phyloP scores from a whole-genome alignment of 2,797 vertebrate genomes.

The Onychomys torridus region DNA sequence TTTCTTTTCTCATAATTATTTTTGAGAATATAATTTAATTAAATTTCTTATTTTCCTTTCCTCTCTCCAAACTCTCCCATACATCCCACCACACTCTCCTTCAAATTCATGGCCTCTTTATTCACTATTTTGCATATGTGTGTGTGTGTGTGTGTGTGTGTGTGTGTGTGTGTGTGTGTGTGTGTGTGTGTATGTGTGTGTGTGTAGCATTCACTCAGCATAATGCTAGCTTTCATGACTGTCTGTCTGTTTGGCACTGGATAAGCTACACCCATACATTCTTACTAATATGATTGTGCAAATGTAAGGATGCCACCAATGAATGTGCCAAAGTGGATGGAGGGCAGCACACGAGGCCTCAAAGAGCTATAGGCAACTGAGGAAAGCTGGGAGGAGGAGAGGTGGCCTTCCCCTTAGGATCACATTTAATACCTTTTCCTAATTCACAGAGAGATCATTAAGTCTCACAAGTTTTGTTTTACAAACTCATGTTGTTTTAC shows the following conservation, averaged over 20 bases:
- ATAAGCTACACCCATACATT: neutral
- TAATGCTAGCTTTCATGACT: neutral
- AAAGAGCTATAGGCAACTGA: too few relatives aligned
- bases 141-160: too few relatives aligned
- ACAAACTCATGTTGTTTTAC: neutral
- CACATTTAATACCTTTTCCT: neutral
- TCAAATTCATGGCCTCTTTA: neutral
- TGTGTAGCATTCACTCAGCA: too few relatives aligned
- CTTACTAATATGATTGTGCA: neutral
- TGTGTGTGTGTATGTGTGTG: too few relatives aligned
- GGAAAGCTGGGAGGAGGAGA: neutral
- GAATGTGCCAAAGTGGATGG: neutral
- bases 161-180: too few relatives aligned
- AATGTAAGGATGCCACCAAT: neutral
- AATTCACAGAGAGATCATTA: constrained; percentile 42
- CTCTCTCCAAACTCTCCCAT: neutral
- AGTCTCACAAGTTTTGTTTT: neutral
- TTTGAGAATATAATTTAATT: neutral
- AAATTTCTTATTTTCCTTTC: neutral
- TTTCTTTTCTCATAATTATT: neutral
- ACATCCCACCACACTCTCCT: neutral
- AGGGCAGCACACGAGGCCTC: too few relatives aligned
- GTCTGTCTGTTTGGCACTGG: too few relatives aligned
- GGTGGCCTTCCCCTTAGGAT: neutral
- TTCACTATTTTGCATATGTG: neutral